Base-by-base conservation (phyloP, 2,888 invertebrate genomes). In the Mylabris sibirica region DNA sequence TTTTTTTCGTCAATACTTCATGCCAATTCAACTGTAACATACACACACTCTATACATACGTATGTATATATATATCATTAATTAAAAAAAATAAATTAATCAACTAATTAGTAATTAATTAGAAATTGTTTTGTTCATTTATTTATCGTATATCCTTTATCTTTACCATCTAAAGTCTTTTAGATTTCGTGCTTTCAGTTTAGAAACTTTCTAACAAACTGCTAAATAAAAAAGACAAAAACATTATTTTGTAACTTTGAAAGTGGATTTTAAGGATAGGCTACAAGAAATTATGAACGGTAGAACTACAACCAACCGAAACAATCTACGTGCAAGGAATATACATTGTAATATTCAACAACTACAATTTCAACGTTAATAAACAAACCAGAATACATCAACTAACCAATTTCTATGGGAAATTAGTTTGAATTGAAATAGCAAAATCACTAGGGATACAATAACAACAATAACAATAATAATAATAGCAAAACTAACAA, bases 241-340 rank as follows among this genome's bases (percentile, higher is more conserved):
- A 70, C 71, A 65, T 66, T 67, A 24, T 69, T 73, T 61, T 59
- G 60, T 64, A 68, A 73, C 66, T 73, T 73, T 53, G 68, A 73
- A 73, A 73, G 73, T 73, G 73, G 73, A 73, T 73, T 73, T 73
- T 73, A 71, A 73, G 71, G 71, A 73, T 69, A 69, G 69, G 69
- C 67, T 57, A 65, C 63, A 60, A 67, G 71, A 71, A 73, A 73
- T 73, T 71, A 73, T 73, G 73, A 70, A 70, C 73, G 73, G 60
- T 64, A 38, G 65, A 64, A 67, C 61, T 61, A 61, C 61, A 61
- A 63, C 64, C 38, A 59, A 63, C 64, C 62, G 57, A 61, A 63
- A 35, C 41, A 67, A 67, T 65, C 60, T 71, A 73, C 72, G 71
- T 71, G 71, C 71, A 44, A 68, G 30, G 71, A 72, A 72, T 72